Percentiles rank a stretch among this genome's conserved stretches.
Evolutionary conservation across 2,797 vertebrate species (phyloP).

Genomic region (Notolepis coatsorum): DNA sequence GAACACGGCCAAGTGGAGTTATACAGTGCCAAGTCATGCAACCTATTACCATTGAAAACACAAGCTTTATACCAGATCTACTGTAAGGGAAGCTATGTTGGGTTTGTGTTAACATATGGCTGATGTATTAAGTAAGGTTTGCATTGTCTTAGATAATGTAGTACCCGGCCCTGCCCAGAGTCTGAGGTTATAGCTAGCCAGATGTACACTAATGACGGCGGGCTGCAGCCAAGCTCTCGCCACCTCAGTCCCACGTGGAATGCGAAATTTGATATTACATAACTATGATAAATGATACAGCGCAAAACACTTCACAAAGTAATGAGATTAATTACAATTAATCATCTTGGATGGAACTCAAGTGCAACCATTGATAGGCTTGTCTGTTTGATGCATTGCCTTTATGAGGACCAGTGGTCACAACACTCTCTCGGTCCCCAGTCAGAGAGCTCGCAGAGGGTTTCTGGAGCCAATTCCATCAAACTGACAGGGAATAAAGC

Average conservation of each 20-base stretch:
- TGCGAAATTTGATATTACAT: constrained; percentile 33
- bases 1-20: no score
- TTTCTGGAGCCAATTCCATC: no score
- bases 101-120: background rate
- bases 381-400: constrained; percentile 72
- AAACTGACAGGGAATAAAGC: no score
- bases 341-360: constrained; percentile 64
- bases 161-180: no score
- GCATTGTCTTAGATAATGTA: background rate
- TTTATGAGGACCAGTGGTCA: constrained; percentile 46
- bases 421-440: constrained; percentile 30
- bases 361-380: constrained; percentile 58
- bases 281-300: constrained; percentile 71
- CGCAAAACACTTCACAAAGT: constrained; percentile 50
- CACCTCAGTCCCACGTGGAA: constrained; percentile 28
- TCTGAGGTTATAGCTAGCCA: background rate
- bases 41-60: no score
- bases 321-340: constrained; percentile 75
- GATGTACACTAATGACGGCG: constrained; percentile 3
- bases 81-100: no score
- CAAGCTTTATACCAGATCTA: no score
- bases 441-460: background rate
- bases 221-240: constrained; percentile 8
- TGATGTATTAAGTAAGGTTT: background rate
- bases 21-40: no score